Evolutionary conservation across 2,888 invertebrate species (phyloP), one percentile per base, ranked within the genome.

Genomic region (Drosophila niveifrons): DNA sequence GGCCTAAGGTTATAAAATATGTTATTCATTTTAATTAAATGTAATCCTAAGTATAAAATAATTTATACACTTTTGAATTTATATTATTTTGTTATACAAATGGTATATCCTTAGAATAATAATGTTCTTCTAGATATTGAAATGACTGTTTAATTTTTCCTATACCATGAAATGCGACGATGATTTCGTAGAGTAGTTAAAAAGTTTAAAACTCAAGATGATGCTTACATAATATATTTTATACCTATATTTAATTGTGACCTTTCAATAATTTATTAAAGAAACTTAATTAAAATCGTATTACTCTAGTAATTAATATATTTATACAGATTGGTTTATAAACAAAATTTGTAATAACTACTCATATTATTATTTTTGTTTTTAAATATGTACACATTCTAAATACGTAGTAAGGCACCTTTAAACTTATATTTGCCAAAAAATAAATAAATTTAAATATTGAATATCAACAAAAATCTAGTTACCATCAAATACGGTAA

Each of bases 391-490:
- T 75, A 78, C 71, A 82, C 67, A 69, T 80, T 73, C 82, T 87
- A 84, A 82, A 76, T 87, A 77, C 66, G 63, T 84, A 86, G 76
- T 85, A 85, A 85, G 84, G 84, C 84, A 85, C 84, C 66, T 57
- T 87, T 81, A 67, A 87, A 89, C 76, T 76, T 67, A 82, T 79
- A 70, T 70, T 67, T 72, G 66, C 71, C 69, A 80, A 66, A 48
- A 48, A 58, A 62, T 53, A 46, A 56, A 47, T 34, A 61, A 57
- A 56, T 67, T 84, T 89, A 84, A 72, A 72, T 74, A 66, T 65
- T 66, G 48, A 75, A 53, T 47, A 80, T 47, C 15, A 64, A 47
- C 34, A 29, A 47, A 48, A 74, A 34, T 50, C 63, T 51, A 56
- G 73, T 69, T 59, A 74, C 58, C 43, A 72, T 55, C 48, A 79